phyloP scores from a whole-genome alignment of 2,888 invertebrate genomes.

The Apomyelois bistriatella region DNA sequence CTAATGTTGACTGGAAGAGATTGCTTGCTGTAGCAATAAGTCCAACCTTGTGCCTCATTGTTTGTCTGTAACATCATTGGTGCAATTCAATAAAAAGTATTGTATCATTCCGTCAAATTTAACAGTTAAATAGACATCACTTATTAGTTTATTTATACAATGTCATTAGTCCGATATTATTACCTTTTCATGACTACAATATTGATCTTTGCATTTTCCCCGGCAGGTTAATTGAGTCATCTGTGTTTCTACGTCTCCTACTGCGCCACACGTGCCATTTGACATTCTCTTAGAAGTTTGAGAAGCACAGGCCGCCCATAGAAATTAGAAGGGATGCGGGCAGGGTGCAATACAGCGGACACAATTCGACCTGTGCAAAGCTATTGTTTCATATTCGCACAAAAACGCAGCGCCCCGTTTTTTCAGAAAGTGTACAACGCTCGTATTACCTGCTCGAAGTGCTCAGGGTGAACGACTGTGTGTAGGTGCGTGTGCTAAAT shows the following conservation, averaged over 20 bases:
- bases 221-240: too few relatives aligned
- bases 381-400: constrained; percentile 39
- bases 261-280: background rate
- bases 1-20: background rate
- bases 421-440: constrained; percentile 35
- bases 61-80: too few relatives aligned
- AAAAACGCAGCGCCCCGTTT: constrained; percentile 30
- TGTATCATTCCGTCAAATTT: too few relatives aligned
- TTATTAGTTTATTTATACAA: too few relatives aligned
- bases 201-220: too few relatives aligned
- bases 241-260: too few relatives aligned
- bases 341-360: constrained; percentile 32
- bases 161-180: too few relatives aligned
- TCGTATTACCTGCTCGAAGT: constrained; percentile 39
- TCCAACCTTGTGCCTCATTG: too few relatives aligned
- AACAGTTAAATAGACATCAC: too few relatives aligned
- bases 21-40: background rate
- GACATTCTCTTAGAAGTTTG: constrained; percentile 20
- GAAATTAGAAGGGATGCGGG: constrained; percentile 24
- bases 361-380: constrained; percentile 38
- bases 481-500: constrained; percentile 11
- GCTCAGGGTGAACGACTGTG: constrained; percentile 22
- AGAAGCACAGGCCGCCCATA: constrained; percentile 22
- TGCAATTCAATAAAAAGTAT: too few relatives aligned
- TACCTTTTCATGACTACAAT: too few relatives aligned